A percentile compares a stretch with the other conserved stretches of the same genome.
These are phyloP conservation scores for Alauda arvensis DNA, from an alignment of 2,797 vertebrate species.

Conservation along the genomic window DNA sequence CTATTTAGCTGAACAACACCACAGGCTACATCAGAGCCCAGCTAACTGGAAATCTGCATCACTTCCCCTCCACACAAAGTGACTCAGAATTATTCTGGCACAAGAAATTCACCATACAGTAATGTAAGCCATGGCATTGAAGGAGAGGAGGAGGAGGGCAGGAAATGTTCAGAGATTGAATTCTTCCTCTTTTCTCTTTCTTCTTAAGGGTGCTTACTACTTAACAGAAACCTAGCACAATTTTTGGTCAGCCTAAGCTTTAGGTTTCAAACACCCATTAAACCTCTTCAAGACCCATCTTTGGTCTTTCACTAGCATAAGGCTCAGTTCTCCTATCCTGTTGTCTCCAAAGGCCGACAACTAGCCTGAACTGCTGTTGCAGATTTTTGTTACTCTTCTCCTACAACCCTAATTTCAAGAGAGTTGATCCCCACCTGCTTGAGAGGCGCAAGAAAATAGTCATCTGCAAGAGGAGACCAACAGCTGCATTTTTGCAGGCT, in stretches of 20 bases:
- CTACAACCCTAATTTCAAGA: not conserved
- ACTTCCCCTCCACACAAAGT: not conserved
- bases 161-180: not conserved
- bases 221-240: not conserved
- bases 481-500: not conserved
- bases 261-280: not conserved
- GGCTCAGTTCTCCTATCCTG: not conserved
- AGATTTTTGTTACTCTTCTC: not conserved
- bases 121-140: not conserved
- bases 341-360: not conserved
- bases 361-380: not conserved
- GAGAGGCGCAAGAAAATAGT: not conserved
- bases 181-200: not conserved
- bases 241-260: not conserved
- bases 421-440: not conserved
- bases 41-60: not conserved
- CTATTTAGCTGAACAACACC: not conserved
- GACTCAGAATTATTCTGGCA: not conserved
- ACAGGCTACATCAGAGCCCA: not conserved
- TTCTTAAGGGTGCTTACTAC: not conserved
- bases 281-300: rapidly evolving
- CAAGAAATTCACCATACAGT: not conserved
- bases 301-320: not conserved
- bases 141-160: not conserved
- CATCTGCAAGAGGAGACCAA: not conserved